phyloP scores from a whole-genome alignment of 1,140 invertebrate species.

The Zeugodacus cucurbitae region DNA sequence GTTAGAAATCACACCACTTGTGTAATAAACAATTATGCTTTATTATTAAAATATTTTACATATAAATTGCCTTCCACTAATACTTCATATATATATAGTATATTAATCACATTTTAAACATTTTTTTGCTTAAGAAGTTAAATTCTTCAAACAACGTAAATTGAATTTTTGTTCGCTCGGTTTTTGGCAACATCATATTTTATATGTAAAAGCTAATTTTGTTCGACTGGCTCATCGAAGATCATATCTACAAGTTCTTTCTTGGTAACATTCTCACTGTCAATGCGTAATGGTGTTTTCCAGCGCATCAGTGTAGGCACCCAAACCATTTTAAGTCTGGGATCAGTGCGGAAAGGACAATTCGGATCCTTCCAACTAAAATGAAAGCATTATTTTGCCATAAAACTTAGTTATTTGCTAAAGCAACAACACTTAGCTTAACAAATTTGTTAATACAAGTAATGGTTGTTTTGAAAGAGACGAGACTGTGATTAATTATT shows the following conservation, averaged over 20 bases:
- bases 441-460: neutral
- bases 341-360: conserved; percentile 11
- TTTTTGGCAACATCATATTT: too few species aligned
- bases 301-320: conserved; percentile 6
- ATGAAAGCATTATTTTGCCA: neutral
- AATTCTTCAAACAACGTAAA: too few species aligned
- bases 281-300: conserved; percentile 8
- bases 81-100: too few species aligned
- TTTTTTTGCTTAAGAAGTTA: too few species aligned
- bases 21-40: too few species aligned
- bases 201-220: neutral
- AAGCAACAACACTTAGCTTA: too few species aligned
- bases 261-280: conserved; percentile 19
- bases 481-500: neutral
- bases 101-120: too few species aligned
- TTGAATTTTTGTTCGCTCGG: too few species aligned
- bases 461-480: neutral
- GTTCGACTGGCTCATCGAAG: neutral
- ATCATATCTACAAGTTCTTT: neutral
- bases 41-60: too few species aligned
- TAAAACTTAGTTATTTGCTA: neutral
- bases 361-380: conserved; percentile 5
- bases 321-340: neutral
- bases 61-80: too few species aligned
- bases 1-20: too few species aligned